These are phyloP conservation scores for Prinia subflava DNA, from an alignment of 2,113 vertebrate species.

Conservation along the genomic window DNA sequence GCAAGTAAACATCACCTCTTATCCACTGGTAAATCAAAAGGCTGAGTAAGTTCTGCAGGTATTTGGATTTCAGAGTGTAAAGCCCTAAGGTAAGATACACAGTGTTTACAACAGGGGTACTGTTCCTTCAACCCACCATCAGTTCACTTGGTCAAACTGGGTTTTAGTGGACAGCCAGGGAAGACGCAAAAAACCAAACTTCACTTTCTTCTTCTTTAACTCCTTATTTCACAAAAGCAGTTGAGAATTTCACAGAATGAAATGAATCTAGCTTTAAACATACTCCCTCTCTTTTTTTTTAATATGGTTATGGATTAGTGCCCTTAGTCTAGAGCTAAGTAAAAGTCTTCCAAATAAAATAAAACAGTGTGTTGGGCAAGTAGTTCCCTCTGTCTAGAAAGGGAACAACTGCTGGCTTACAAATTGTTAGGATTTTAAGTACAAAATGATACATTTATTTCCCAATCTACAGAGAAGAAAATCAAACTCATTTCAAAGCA, in stretches of 20 bases:
- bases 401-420: neutral
- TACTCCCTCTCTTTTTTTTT: neutral
- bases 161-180: neutral
- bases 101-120: neutral
- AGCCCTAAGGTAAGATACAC: neutral
- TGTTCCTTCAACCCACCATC: neutral
- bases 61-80: neutral
- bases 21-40: neutral
- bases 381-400: neutral
- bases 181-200: neutral
- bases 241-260: neutral
- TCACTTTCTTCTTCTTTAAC: neutral
- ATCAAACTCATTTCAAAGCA: neutral
- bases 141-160: neutral
- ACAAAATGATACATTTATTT: neutral
- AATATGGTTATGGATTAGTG: neutral
- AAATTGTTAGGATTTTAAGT: neutral
- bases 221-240: neutral
- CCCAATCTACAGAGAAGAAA: neutral
- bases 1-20: neutral
- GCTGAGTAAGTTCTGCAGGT: neutral
- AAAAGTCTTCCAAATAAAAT: slow-evolving; percentile 4
- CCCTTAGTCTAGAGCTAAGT: neutral
- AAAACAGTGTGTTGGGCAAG: neutral
- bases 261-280: neutral